phyloP scores from a whole-genome alignment of 2,797 vertebrate species.

The Argya squamiceps region DNA sequence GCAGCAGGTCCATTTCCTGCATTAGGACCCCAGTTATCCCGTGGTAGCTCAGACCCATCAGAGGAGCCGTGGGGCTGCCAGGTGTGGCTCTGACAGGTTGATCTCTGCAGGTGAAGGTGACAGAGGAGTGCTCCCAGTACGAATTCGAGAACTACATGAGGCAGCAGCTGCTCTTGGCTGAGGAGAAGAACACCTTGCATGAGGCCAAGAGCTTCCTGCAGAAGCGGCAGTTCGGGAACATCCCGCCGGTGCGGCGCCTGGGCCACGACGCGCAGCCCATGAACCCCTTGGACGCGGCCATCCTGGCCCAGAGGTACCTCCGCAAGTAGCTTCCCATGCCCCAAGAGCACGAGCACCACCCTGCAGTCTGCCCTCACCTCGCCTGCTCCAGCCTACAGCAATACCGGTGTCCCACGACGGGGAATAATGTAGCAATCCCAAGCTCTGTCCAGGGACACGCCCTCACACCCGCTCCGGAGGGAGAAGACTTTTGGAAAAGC shows the following conservation, averaged over 20 bases:
- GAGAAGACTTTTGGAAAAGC: constrained; percentile 69
- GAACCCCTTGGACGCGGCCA: constrained; percentile 93
- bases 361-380: constrained; percentile 26
- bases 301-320: constrained; percentile 94
- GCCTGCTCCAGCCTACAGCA: constrained; percentile 28
- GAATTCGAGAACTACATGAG: constrained; percentile 99
- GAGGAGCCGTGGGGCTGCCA: rapidly evolving
- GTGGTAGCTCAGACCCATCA: rapidly evolving
- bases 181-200: constrained; percentile 96
- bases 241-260: constrained; percentile 91
- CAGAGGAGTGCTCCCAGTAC: constrained; percentile 96
- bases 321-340: constrained; percentile 81
- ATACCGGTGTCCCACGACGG: constrained; percentile 48
- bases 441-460: constrained; percentile 63
- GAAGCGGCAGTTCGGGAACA: constrained; percentile 91
- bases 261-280: constrained; percentile 96
- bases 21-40: rapidly evolving
- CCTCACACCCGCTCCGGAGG: constrained; percentile 28
- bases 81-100: background rate
- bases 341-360: constrained; percentile 41
- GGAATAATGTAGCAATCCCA: constrained; percentile 84
- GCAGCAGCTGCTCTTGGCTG: constrained; percentile 95
- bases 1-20: background rate
- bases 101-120: constrained; percentile 86
- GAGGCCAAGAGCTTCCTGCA: constrained; percentile 93